These are phyloP conservation scores for Formicarius rufipectus DNA, from an alignment of 2,113 vertebrate genomes.

Conservation along the genomic window DNA sequence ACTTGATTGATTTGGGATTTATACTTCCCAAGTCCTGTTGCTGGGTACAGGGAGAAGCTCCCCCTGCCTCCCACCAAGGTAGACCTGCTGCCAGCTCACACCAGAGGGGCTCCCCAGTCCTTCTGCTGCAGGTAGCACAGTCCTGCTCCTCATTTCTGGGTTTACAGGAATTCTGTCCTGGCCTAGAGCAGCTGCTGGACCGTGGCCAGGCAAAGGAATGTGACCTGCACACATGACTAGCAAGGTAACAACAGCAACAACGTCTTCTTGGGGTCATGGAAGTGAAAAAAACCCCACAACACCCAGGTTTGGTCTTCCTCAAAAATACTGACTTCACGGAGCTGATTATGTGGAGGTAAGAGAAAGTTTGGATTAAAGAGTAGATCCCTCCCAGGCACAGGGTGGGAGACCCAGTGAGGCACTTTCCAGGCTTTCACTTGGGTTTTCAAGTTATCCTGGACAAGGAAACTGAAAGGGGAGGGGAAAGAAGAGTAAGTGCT, in stretches of 20 bases:
- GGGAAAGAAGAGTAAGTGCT: slow-evolving; percentile 28
- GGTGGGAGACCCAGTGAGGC: neutral
- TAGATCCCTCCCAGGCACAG: neutral
- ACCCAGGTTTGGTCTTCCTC: neutral
- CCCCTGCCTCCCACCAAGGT: accelerated
- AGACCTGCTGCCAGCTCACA: neutral
- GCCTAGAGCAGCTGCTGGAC: neutral
- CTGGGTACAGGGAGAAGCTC: neutral
- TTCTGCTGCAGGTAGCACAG: neutral
- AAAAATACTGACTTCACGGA: neutral
- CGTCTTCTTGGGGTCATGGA: neutral
- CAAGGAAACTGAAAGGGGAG: slow-evolving; percentile 30
- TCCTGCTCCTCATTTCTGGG: neutral
- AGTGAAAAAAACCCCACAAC: neutral
- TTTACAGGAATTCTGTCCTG: neutral
- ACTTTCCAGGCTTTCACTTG: neutral
- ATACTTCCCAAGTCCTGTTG: neutral
- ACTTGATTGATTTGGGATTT: accelerated
- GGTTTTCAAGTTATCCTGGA: neutral
- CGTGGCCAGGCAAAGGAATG: neutral
- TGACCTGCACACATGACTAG: neutral
- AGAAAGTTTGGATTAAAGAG: neutral
- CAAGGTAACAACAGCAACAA: neutral
- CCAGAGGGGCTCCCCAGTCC: neutral
- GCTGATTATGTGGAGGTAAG: neutral